A percentile compares a stretch with the other conserved stretches of the same genome.
phyloP scores from a whole-genome alignment of 2,113 vertebrate species.

The Athene cunicularia region DNA sequence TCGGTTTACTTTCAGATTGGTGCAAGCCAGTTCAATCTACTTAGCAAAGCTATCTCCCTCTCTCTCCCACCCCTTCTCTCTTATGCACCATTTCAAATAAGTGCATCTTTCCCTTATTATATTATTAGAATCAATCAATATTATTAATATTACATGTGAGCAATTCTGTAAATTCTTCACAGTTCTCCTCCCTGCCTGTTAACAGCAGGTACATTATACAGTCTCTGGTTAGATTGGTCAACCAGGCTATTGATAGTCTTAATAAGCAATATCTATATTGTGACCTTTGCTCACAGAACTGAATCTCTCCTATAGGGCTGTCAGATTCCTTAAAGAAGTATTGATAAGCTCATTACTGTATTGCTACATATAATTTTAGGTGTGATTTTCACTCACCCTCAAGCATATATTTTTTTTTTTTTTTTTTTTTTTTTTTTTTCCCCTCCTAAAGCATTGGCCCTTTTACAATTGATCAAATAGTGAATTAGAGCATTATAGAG shows the following conservation, averaged over 20 bases:
- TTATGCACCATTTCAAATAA: slow-evolving; percentile 33
- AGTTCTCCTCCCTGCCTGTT: slow-evolving; percentile 53
- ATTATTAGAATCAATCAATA: slow-evolving; percentile 79
- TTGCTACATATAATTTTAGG: slow-evolving; percentile 63
- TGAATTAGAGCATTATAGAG: slow-evolving; percentile 76
- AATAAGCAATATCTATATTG: slow-evolving; percentile 76
- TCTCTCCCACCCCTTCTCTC: neutral
- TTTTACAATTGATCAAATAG: slow-evolving; percentile 78
- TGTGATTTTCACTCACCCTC: slow-evolving; percentile 65
- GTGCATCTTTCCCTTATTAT: slow-evolving; percentile 43
- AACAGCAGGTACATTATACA: slow-evolving; percentile 66
- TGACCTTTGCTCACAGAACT: slow-evolving; percentile 75
- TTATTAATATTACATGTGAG: slow-evolving; percentile 77
- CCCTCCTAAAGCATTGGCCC: slow-evolving; percentile 23
- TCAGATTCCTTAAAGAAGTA: slow-evolving; percentile 76
- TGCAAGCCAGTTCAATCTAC: neutral
- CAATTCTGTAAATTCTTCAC: slow-evolving; percentile 66
- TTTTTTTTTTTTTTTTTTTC: neutral
- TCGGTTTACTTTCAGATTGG: neutral
- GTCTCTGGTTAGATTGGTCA: slow-evolving; percentile 75
- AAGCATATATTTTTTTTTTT: slow-evolving; percentile 16
- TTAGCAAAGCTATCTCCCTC: neutral
- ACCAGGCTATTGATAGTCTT: slow-evolving; percentile 75
- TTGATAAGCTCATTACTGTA: slow-evolving; percentile 76
- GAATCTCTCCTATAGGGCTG: slow-evolving; percentile 67